Evolutionary conservation across 2,113 vertebrate genomes (phyloP), one percentile per base, ranked within the genome.

Genomic region (Oncorhynchus mykiss): DNA sequence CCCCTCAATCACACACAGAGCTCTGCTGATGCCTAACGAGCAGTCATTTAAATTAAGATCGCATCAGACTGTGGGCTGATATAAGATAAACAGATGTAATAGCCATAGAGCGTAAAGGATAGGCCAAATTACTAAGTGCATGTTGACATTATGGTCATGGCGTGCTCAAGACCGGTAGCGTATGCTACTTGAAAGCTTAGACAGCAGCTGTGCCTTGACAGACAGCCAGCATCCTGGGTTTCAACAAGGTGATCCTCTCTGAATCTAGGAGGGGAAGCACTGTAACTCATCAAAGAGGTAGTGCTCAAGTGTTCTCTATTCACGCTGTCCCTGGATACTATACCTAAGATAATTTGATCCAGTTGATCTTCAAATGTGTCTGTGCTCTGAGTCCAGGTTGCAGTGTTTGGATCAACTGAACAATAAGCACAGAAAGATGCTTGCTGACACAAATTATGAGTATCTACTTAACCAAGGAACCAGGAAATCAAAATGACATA

Each of bases 21-120:
- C 14, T 29, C 13, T 16, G 45, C 64, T 75, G 57, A 31, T 24
- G 57, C 49, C 71, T 25, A 60, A 74, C 54, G 5, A 71, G 48
- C 6, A 16, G 5, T 66, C 49, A 71, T 64, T 62, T 64, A 64
- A 74, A 79, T 64, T 11, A 72, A 49, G 39, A 75, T 39, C 9
- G 77, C 31, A 76, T 18, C 24, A 51, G 4, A 72, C n/a, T 54
- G 18, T 39, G 69, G 14, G 25, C 18, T 13, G 49, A 31, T 64
- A 29, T 73, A 70, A 73, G 71, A 65, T 74, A 74, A 76, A 82
- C 70, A 80, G 27, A 54, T 68, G 22, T 68, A 48, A 59, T 54
- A 14, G 72, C 13, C 72, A 12, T 64, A 65, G n/a, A n/a, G 72
- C 5, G 62, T 48, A 27, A 66, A 74, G 60, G 20, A 48, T 25